These are phyloP conservation scores for Mimas tiliae DNA, from an alignment of 2,888 invertebrate genomes.

Conservation along the genomic window DNA sequence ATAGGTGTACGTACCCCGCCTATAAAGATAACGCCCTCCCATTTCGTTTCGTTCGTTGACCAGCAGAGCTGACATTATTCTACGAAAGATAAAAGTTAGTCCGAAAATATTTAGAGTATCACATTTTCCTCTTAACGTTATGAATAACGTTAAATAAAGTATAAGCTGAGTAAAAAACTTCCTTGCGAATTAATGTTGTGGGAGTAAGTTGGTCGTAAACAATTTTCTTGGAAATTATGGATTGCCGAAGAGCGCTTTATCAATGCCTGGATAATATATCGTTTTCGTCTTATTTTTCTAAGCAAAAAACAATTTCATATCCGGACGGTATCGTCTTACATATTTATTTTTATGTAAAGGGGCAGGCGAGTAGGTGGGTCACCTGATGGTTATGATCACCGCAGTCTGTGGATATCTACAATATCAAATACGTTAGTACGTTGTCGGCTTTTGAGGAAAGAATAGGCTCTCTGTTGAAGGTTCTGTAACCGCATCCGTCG, in stretches of 20 bases:
- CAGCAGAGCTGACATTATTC: slow-evolving; percentile 46
- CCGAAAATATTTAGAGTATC: slow-evolving; percentile 20
- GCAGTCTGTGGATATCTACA: no score
- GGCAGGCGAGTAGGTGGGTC: no score
- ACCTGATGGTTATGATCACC: no score
- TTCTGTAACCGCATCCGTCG: no score
- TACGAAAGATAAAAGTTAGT: slow-evolving; percentile 28
- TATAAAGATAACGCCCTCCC: slow-evolving; percentile 52
- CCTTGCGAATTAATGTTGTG: slow-evolving; percentile 50
- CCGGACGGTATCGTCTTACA: slow-evolving; percentile 37
- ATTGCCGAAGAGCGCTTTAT: slow-evolving; percentile 60
- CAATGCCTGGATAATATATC: slow-evolving; percentile 63
- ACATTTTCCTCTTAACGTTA: slow-evolving; percentile 39
- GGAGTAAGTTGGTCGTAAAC: slow-evolving; percentile 50
- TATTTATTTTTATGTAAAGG: no score
- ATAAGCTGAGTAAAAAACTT: slow-evolving; percentile 25
- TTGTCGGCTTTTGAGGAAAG: no score
- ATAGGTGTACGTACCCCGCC: slow-evolving; percentile 46
- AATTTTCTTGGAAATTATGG: slow-evolving; percentile 60
- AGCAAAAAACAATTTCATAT: slow-evolving; percentile 53
- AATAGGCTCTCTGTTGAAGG: no score
- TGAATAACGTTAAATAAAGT: slow-evolving; percentile 26
- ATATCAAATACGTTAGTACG: no score
- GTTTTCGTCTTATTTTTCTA: slow-evolving; percentile 44
- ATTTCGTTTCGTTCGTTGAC: slow-evolving; percentile 49